Evolutionary conservation across 2,797 vertebrate species (phyloP), one percentile per base, ranked within the genome.

Genomic region (Xenopus petersii): DNA sequence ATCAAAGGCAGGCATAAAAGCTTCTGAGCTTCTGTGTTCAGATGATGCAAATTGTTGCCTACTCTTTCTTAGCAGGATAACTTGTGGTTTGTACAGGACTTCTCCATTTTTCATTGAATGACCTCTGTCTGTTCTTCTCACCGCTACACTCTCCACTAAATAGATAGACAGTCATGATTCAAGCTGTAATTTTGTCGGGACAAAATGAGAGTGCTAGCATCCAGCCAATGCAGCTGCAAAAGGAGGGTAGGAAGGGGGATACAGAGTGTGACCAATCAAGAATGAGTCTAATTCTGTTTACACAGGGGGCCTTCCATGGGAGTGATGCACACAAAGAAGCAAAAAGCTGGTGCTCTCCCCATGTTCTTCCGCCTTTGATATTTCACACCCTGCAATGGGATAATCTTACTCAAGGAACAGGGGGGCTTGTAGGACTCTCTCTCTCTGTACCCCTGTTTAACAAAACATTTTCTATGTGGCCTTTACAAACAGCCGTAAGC

Each of bases 261-360:
- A 87, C 83, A 80, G 86, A 89, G 88, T 84, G 69, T 91, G 90
- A 89, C 91, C 86, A 90, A 92, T 91, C 12, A 56, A 87, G 91
- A 91, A 92, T 92, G 89, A 89, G 86, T 86, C 85, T 54, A 91
- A 90, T 88, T 88, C 82, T 62, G 83, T 33, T 86, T 64, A 89
- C 81, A 86, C 85, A 88, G 88, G 85, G 80, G 74, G 86, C 83
- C 88, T 89, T 89, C 89, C 87, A 84, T 86, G 88, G 85, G 84
- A 88, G 33, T 47, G n/a, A 64, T 33, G 30, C 61, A 33, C 3
- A 64, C 33, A 64, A 64, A 46, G 30, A 64, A 15, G 62, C 15
- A 16, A 60, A 64, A 16, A n/a, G 36, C 36, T 64, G 62, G 46
- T 64, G 36, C 36, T 64, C 33, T 13, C 36, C 36, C 36, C 36